Conservation (phyloP, 2,113 vertebrate genomes). For the Polypterus senegalus region DNA sequence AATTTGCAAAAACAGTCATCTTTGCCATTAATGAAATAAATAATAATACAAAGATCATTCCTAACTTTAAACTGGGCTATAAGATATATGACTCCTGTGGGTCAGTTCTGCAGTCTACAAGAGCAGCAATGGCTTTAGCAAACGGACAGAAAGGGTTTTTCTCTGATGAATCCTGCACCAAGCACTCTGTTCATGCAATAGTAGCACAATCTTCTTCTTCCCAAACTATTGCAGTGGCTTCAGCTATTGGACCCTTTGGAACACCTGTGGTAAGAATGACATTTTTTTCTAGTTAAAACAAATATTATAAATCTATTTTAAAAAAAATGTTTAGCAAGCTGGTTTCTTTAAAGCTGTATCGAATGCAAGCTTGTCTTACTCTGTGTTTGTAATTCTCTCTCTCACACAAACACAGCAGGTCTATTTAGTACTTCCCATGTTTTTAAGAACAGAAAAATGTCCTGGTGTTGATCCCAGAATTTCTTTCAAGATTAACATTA, state of each 20-base stretch:
- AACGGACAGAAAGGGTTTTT: not conserved
- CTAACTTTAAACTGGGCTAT: conserved; percentile 11
- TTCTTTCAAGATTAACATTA: no score
- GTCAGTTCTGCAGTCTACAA: not conserved
- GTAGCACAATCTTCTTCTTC: conserved; percentile 7
- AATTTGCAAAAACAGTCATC: conserved; percentile 9
- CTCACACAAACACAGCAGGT: no score
- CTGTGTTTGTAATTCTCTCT: no score
- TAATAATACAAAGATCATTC: conserved; percentile 5
- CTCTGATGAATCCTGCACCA: not conserved
- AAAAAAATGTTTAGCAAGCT: no score
- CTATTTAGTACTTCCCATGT: no score
- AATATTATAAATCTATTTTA: no score
- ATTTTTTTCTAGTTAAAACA: not conserved
- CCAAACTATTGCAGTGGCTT: conserved; percentile 4
- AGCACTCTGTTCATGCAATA: conserved; percentile 9
- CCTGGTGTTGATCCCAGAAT: no score
- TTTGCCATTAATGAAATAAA: conserved; percentile 19
- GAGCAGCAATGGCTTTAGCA: not conserved
- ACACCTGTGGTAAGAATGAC: conserved; percentile 8
- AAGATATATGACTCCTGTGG: conserved; percentile 11
- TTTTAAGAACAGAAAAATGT: no score
- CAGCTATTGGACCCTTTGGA: conserved; percentile 4
- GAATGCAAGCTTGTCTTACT: no score
- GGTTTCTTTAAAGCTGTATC: no score